A percentile compares a stretch with the other conserved stretches of the same genome.
Evolutionary conservation across 2,888 invertebrate species (phyloP).

Genomic region (Cotesia congregata): DNA sequence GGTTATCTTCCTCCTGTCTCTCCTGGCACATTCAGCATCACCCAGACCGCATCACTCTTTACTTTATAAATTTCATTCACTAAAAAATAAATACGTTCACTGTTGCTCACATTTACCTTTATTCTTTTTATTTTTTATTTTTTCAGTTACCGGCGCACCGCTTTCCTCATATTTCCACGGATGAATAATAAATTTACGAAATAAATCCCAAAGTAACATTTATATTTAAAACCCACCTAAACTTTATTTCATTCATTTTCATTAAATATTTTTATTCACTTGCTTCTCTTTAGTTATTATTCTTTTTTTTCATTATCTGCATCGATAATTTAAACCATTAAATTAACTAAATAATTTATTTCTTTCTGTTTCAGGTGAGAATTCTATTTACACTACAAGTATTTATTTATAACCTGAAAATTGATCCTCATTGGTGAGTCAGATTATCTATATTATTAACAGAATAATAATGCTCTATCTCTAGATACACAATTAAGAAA

Average conservation of each 20-base stretch:
- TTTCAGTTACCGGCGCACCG: not conserved
- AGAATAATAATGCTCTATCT: no score
- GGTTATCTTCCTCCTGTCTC: slow-evolving; percentile 40
- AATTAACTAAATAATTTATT: no score
- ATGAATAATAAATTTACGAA: slow-evolving; percentile 46
- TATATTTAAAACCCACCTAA: slow-evolving; percentile 27
- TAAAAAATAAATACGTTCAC: slow-evolving; percentile 28
- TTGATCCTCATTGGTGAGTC: no score
- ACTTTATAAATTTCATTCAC: slow-evolving; percentile 33
- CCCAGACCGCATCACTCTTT: slow-evolving; percentile 10
- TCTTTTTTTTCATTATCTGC: no score
- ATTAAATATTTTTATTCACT: slow-evolving; percentile 16
- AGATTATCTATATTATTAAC: no score
- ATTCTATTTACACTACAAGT: no score
- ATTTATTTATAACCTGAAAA: no score
- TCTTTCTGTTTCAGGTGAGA: no score
- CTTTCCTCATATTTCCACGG: slow-evolving; percentile 27
- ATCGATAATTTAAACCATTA: no score
- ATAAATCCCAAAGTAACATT: slow-evolving; percentile 37
- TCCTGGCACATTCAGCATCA: not conserved
- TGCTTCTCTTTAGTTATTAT: no score
- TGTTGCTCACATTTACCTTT: slow-evolving; percentile 16
- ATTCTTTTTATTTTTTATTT: slow-evolving; percentile 10
- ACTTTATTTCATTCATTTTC: slow-evolving; percentile 28
- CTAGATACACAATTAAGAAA: no score